Conservation (phyloP, 2,888 invertebrate genomes). For the Andrena camellia region DNA sequence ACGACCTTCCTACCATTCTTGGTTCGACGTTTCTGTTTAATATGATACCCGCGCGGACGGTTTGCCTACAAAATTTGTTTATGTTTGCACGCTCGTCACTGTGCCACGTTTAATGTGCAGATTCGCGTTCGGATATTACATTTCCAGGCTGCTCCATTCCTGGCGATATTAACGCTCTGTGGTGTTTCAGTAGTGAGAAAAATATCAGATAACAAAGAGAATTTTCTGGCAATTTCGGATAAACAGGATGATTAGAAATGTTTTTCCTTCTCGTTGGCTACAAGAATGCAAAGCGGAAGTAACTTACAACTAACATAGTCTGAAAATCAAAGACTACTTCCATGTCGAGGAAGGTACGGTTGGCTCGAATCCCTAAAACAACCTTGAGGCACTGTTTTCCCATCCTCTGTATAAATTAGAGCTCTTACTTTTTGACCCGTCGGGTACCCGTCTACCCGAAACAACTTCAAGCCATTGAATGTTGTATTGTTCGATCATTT, state of each 20-base stretch:
- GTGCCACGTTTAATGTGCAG: conserved; percentile 7
- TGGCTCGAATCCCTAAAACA: background rate
- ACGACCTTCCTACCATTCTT: background rate
- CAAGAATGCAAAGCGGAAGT: no score
- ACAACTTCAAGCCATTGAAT: no score
- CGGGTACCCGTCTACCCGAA: no score
- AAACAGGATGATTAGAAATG: no score
- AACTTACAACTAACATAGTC: no score
- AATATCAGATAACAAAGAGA: background rate
- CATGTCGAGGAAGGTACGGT: no score
- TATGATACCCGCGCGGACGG: background rate
- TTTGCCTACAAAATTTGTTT: conserved; percentile 23
- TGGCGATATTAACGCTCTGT: background rate
- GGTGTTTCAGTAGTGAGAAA: no score
- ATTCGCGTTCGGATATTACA: background rate
- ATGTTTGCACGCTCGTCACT: conserved; percentile 6
- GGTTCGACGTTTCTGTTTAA: conserved; percentile 19
- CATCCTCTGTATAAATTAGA: background rate
- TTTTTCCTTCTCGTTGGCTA: no score
- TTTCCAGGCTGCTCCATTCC: background rate
- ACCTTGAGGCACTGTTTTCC: background rate
- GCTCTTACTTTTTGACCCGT: no score
- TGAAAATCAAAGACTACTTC: no score
- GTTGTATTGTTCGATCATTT: no score
- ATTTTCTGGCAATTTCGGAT: background rate